These are phyloP conservation scores for Athrips mouffetella DNA, from an alignment of 2,888 invertebrate species.

Conservation along the genomic window DNA sequence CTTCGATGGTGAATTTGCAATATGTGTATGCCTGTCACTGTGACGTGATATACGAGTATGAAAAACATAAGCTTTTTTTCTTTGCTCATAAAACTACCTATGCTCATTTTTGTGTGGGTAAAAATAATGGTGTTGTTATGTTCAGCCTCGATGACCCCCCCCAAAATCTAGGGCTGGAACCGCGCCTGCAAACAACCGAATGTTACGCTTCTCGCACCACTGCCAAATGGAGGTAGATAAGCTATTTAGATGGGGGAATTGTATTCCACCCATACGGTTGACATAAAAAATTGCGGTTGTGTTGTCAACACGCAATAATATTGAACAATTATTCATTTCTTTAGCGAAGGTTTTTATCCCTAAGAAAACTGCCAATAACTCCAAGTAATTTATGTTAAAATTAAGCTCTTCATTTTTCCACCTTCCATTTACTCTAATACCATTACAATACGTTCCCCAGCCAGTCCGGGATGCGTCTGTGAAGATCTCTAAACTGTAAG, in stretches of 20 bases:
- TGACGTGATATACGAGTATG: too few relatives aligned
- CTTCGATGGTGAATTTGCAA: too few relatives aligned
- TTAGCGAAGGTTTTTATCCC: slow-evolving; percentile 7
- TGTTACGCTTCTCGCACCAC: slow-evolving; percentile 4
- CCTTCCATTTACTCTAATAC: neutral
- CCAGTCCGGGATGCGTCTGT: slow-evolving; percentile 17
- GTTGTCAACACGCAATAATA: slow-evolving; percentile 8
- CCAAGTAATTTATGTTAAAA: slow-evolving; percentile 16
- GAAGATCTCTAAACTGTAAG: slow-evolving; percentile 11
- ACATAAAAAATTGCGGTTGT: slow-evolving; percentile 7
- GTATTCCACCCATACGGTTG: slow-evolving; percentile 4
- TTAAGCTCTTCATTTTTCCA: neutral
- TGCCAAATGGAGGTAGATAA: slow-evolving; percentile 1
- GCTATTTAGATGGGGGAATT: slow-evolving; percentile 2
- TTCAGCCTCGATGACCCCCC: too few relatives aligned
- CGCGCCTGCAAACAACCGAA: neutral
- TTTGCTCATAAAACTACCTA: too few relatives aligned
- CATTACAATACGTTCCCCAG: slow-evolving; percentile 13
- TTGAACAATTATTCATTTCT: neutral
- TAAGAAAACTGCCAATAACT: slow-evolving; percentile 6
- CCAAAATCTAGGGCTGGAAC: too few relatives aligned
- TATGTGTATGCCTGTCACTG: too few relatives aligned
- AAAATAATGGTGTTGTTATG: too few relatives aligned
- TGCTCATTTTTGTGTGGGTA: too few relatives aligned
- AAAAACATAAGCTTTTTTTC: too few relatives aligned